Base-by-base conservation (phyloP, 2,797 vertebrate species). In the Oreochromis mossambicus region DNA sequence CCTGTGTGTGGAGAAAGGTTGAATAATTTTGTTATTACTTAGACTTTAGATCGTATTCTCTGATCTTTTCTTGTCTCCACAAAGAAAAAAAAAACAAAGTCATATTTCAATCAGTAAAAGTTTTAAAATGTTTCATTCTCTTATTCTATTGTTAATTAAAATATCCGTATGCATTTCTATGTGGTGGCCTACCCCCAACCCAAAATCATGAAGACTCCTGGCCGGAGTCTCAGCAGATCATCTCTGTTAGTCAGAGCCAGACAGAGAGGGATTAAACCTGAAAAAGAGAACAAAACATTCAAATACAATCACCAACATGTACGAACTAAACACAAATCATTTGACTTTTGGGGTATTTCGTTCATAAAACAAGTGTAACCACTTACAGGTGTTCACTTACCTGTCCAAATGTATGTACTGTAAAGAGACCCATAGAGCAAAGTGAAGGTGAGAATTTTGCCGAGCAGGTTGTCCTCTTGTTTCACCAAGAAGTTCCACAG, bases 341-440 rank as follows among this genome's bases (percentile, higher is more conserved):
- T 29, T 5, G 41, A 48, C 17, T 32, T 4, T n/a, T 68, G 17
- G 14, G n/a, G 15, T 4, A 21, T 2, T 73, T 66, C 2, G 5
- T 73, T 19, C 9, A 48, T 50, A 50, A 32, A 19, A 50, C 70
- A 34, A 7, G 10, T 75, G 24, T 32, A 75, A 75, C 0, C 41
- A 0, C 43, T 48, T 8, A 66, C 38, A 48, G 81, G 88, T 93
- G 26, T 61, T 77, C 88, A 94, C 96, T 43, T 93, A 98, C 98
- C 98, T 92, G 98, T 97, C 98, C 98, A 99, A 3, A 98, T 87
- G 89, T 98, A 99, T 43, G 98, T 98, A 95, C 98, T 98, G 91
- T 99, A 99, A 84, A 99, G 96, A 26, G 98, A 97, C n/a, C 98
- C 97, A 68, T 99, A 99, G 19, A 99, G 96, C 77, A 99, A 88